Evolutionary conservation across 2,888 invertebrate species (phyloP), one percentile per base, ranked within the genome.

Genomic region (Mongoloraphidia duomilia): DNA sequence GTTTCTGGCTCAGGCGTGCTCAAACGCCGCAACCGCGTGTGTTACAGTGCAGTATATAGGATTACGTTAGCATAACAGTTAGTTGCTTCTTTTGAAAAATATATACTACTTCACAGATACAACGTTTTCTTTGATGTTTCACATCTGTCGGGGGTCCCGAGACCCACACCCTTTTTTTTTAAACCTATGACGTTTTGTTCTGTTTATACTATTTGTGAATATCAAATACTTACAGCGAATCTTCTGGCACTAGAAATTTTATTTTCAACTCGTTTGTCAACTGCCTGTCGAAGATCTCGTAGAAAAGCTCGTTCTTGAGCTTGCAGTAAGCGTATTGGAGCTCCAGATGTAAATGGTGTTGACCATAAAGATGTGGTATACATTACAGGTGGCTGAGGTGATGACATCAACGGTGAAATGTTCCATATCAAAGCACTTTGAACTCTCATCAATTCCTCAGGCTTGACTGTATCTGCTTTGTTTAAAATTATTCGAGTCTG

Each of bases 371-470:
- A 89, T 45, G 84, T 84, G 13, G 90, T 87, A 70, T 92, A 94
- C 81, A 94, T 87, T 47, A 87, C 76, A 17, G 94, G 94, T 6
- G 94, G 93, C 65, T 93, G 92, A 43, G 90, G 84, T 43, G 91
- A 91, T 54, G 92, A 91, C 86, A 95, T 90, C 59, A 94, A 70
- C 6, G 94, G 94, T n/a, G 92, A 92, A 60, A 95, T 88, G 66
- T 92, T 93, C 95, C 94, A 95, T 61, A 95, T 90, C 47, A 95
- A 74, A 10, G 90, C 91, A 57, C 92, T 89, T 67, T 94, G 93
- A 3, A 94, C 92, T 56, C 91, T 78, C 82, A 94, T 83, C 56
- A 95, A 68, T 67, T 94, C 93, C 64, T 92, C 92, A 0, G 92
- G 88, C 62, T 87, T 86, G 41, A 94, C 87, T 56, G 83, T 84